phyloP scores from a whole-genome alignment of 35 echinoderm and acorn worm genomes.

The Ptychodera flava region DNA sequence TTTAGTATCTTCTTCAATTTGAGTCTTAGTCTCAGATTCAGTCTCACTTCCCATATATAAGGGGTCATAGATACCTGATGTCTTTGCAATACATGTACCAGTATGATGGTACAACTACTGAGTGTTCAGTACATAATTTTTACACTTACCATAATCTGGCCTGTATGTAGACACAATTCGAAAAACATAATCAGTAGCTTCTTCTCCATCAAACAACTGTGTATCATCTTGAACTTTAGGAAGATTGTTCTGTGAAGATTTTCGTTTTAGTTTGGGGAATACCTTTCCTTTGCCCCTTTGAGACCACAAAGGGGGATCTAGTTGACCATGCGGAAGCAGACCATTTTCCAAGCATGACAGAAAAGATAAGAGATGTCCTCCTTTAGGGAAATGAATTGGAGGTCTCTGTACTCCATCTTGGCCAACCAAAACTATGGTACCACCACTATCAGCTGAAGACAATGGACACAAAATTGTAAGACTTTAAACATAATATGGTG shows the following conservation, averaged over 20 bases:
- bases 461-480: too few relatives aligned
- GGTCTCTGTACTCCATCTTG: conserved; percentile 96
- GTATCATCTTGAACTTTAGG: conserved; percentile 46
- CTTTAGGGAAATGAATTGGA: conserved; percentile 96
- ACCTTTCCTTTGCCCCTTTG: conserved; percentile 96
- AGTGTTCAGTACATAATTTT: too few relatives aligned
- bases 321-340: conserved; percentile 81
- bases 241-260: conserved; percentile 48
- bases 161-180: conserved; percentile 86
- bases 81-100: too few relatives aligned
- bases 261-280: conserved; percentile 76
- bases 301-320: conserved; percentile 91
- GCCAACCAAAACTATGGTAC: conserved; percentile 85
- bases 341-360: conserved; percentile 95
- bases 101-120: too few relatives aligned
- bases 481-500: too few relatives aligned
- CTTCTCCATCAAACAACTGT: conserved; percentile 90
- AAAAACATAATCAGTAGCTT: conserved; percentile 97
- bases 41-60: too few relatives aligned
- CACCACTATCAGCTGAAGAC: conserved; percentile 84
- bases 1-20: too few relatives aligned
- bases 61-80: too few relatives aligned
- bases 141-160: conserved; percentile 88
- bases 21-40: too few relatives aligned
- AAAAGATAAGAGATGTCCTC: conserved; percentile 88